Conservation (phyloP, 92 coral and sea anemone species). For the Paragorgia papillata region DNA sequence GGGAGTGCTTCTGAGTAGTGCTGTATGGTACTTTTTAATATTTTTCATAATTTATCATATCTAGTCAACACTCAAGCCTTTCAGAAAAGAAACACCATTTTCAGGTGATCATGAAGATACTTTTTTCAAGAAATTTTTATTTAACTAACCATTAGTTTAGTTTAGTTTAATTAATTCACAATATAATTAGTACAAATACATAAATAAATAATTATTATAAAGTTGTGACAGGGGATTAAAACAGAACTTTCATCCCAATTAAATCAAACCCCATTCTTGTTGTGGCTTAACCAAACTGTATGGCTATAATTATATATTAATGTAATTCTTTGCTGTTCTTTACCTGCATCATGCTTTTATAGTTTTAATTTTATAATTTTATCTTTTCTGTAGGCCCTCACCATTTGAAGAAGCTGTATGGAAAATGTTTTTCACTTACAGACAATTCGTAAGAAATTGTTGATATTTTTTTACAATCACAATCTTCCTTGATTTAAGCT, state of each 20-base stretch:
- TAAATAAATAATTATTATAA: neutral
- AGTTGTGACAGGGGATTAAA: too few relatives aligned
- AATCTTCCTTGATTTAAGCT: neutral
- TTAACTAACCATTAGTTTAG: neutral
- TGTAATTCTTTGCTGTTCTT: too few relatives aligned
- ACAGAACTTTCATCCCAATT: too few relatives aligned
- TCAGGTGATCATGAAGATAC: conserved; percentile 23
- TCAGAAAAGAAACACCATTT: conserved; percentile 6
- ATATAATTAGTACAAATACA: neutral
- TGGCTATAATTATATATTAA: too few relatives aligned
- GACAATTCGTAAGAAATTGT: conserved; percentile 67
- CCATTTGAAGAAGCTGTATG: conserved; percentile 70
- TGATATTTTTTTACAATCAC: neutral
- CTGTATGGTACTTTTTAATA: too few relatives aligned
- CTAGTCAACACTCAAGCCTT: conserved; percentile 20
- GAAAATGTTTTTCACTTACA: conserved; percentile 78
- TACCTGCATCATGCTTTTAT: too few relatives aligned
- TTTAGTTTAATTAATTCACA: too few relatives aligned
- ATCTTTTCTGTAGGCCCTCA: conserved; percentile 81
- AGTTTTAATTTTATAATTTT: too few relatives aligned
- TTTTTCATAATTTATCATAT: too few relatives aligned
- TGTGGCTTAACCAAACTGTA: too few relatives aligned
- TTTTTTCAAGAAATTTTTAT: neutral
- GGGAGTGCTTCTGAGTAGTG: too few relatives aligned
- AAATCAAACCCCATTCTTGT: too few relatives aligned